Conservation (phyloP, 2,113 vertebrate species). For the Calcarius ornatus region DNA sequence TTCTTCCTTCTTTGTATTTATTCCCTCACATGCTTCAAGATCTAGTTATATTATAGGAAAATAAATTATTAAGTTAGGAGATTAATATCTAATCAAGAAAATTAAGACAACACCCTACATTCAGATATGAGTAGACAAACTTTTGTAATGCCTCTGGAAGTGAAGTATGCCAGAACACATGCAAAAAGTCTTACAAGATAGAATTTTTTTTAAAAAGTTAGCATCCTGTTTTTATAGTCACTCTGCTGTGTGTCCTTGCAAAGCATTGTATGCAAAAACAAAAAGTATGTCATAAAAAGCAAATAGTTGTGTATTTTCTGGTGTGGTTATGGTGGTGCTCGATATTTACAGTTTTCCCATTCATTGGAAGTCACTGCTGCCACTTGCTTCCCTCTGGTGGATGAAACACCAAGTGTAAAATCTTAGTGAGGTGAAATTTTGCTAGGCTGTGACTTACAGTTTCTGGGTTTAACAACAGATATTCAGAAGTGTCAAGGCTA, state of each 20-base stretch:
- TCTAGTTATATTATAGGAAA: not conserved
- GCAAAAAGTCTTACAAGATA: not conserved
- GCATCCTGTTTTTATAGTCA: not conserved
- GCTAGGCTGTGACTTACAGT: not conserved
- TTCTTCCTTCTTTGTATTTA: not conserved
- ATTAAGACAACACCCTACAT: not conserved
- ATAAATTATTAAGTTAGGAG: not conserved
- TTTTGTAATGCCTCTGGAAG: not conserved
- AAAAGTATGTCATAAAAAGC: not conserved
- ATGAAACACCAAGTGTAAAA: not conserved
- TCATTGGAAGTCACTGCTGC: not conserved
- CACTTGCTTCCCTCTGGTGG: slow-evolving; percentile 29
- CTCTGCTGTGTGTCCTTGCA: not conserved
- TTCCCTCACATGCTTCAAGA: not conserved
- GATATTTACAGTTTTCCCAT: not conserved
- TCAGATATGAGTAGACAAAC: not conserved
- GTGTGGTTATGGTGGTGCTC: not conserved
- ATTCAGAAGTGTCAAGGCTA: not conserved
- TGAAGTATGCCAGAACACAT: not conserved
- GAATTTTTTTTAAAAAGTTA: not conserved
- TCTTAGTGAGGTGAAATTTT: not conserved
- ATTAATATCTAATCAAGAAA: not conserved
- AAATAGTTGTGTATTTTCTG: not conserved
- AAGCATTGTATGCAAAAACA: not conserved
- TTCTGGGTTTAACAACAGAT: not conserved